Base-by-base conservation (phyloP, 2,113 vertebrate species). In the Semicossyphus pulcher region DNA sequence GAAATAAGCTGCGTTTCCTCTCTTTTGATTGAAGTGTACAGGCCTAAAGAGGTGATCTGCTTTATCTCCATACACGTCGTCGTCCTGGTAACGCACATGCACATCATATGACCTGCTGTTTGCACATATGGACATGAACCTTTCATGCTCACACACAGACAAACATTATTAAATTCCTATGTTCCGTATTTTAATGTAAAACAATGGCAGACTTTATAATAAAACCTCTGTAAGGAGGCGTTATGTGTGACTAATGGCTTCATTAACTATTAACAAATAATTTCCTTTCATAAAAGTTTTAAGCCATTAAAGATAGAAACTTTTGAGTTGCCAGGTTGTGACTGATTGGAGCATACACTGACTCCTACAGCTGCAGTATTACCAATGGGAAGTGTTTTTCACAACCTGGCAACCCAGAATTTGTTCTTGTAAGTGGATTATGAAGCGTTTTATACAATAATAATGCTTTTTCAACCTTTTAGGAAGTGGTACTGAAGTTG, bases 51-150 rank as follows among this genome's bases (percentile, higher is more conserved):
- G n/a, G n/a, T n/a, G n/a, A n/a, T n/a, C n/a, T n/a, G n/a, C n/a
- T n/a, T n/a, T n/a, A n/a, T n/a, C n/a, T n/a, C n/a, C n/a, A n/a
- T n/a, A n/a, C n/a, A n/a, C n/a, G n/a, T n/a, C n/a, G n/a, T n/a
- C n/a, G n/a, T n/a, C n/a, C n/a, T n/a, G n/a, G n/a, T n/a, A n/a
- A n/a, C n/a, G n/a, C n/a, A 18, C 18, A 20, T 6, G 18, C 21
- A 51, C 52, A 45, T 76, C 79, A 62, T 41, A n/a, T 66, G 67
- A 69, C 5, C 44, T 57, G 45, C 73, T 66, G 74, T 20, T 37
- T 42, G 23, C 48, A 63, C 78, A 80, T 51, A 61, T 71, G 72
- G 69, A 72, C 59, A 48, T 57, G 58, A 76, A 52, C 39, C 42
- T 39, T 16, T 31, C 42, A 26, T 44, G 15, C 16, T 3, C 62